Base-by-base conservation (phyloP, 2,113 vertebrate genomes). In the Vulpes vulpes region DNA sequence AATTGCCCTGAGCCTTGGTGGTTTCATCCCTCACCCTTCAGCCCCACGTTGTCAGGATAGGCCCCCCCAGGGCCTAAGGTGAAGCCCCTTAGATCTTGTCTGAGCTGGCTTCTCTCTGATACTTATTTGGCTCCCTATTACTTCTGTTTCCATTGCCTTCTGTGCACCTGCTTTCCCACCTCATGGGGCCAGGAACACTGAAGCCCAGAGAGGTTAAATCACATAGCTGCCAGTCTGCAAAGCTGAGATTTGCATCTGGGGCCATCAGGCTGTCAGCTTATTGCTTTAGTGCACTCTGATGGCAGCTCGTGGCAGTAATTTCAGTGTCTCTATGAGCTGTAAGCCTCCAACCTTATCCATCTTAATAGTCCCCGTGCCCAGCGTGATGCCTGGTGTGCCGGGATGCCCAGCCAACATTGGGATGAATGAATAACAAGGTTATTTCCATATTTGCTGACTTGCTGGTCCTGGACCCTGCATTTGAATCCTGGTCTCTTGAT, bases 391-490 rank as follows among this genome's bases (percentile, higher is more conserved):
- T 2, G 3, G n/a, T 14, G 5, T 10, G 27, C 43, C 30, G 4
- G 27, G 65, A 15, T 17, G 30, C 62, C 43, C 53, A 25, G 53
- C 30, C 57, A 5, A 19, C 1, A 0, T 80, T 60, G 38, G 64
- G 64, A 38, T 60, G 62, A 83, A 27, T 53, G 85, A 69, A 51
- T 43, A 69, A 30, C 15, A 60, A 51, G 76, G 25, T 19, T 59
- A 51, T 22, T 88, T 90, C 23, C 11, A 0, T 19, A 8, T 3
- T 25, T 25, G 57, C 57, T 16, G 20, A 15, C 51, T 10, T 51
- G 38, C 16, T 0, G 6, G 25, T 32, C 60, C 19, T 4, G 16
- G 67, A 62, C 17, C 38, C 43, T 19, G 11, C 5, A 0, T 30
- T 49, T 22, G 95, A n/a, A 62, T 11, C 25, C 20, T 27, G 25